These are phyloP conservation scores for Eurystomus glaucurus DNA, from an alignment of 2,797 vertebrate species.

Conservation along the genomic window DNA sequence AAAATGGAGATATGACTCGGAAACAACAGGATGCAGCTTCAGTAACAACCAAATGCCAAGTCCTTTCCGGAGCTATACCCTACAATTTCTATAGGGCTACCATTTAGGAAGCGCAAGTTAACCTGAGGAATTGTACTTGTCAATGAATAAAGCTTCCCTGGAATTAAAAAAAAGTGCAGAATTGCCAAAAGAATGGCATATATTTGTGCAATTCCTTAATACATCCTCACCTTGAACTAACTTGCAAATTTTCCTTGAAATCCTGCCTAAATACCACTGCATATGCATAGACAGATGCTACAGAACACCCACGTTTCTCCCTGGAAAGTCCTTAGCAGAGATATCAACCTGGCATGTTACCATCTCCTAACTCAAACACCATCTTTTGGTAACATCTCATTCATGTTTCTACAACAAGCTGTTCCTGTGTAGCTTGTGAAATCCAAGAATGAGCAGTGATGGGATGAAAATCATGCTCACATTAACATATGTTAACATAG, in stretches of 20 bases:
- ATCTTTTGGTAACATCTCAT: slow-evolving; percentile 60
- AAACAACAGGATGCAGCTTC: slow-evolving; percentile 18
- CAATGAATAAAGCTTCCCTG: not conserved
- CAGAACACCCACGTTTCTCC: slow-evolving; percentile 38
- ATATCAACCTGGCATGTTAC: not conserved
- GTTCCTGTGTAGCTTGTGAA: slow-evolving; percentile 23
- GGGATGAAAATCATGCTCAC: not conserved
- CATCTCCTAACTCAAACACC: slow-evolving; percentile 23
- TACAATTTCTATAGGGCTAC: not conserved
- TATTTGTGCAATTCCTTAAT: not conserved
- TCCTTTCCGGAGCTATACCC: not conserved
- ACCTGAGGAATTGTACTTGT: not conserved
- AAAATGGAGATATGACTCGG: not conserved
- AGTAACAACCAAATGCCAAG: not conserved
- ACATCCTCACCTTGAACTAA: not conserved
- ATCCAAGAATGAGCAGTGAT: slow-evolving; percentile 36
- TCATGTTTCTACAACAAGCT: slow-evolving; percentile 63
- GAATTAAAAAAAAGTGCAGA: not conserved
- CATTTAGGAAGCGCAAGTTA: not conserved
- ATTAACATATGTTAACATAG: slow-evolving; percentile 20
- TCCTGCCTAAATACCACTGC: slow-evolving; percentile 14
- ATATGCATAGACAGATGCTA: slow-evolving; percentile 57
- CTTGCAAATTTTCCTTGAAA: slow-evolving; percentile 6
- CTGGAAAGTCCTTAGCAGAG: slow-evolving; percentile 36
- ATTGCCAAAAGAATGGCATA: not conserved